Conservation (phyloP, 2,797 vertebrate genomes). For the Pogoniulus pusillus region DNA sequence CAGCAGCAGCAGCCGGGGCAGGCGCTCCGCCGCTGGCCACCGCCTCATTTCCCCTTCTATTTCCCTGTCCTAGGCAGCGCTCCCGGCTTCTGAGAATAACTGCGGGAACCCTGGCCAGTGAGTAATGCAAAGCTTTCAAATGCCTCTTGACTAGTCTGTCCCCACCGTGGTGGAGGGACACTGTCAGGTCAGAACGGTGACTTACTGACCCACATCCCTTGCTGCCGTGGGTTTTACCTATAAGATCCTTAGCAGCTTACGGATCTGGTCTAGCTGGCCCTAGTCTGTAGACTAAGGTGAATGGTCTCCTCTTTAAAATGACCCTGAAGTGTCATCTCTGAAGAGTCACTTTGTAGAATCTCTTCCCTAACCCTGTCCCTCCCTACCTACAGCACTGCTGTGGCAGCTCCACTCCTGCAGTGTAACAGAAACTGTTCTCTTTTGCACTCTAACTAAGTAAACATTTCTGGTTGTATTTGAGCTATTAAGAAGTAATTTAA, state of each 20-base stretch:
- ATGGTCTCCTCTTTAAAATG: neutral
- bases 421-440: neutral
- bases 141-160: neutral
- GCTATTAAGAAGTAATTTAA: neutral
- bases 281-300: neutral
- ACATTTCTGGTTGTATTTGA: neutral
- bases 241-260: neutral
- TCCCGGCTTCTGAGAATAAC: neutral
- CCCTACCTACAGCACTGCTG: rapidly evolving
- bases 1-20: rapidly evolving
- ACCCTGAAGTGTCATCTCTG: neutral
- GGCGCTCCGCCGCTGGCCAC: rapidly evolving
- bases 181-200: rapidly evolving
- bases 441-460: neutral
- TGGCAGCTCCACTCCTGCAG: neutral
- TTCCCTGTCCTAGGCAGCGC: neutral
- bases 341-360: neutral
- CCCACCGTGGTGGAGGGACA: neutral
- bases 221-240: neutral
- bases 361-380: neutral
- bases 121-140: neutral
- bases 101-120: neutral
- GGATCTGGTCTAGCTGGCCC: neutral
- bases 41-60: neutral
- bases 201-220: neutral